phyloP scores from a whole-genome alignment of 2,113 vertebrate species.

The Anarrhichthys ocellatus region DNA sequence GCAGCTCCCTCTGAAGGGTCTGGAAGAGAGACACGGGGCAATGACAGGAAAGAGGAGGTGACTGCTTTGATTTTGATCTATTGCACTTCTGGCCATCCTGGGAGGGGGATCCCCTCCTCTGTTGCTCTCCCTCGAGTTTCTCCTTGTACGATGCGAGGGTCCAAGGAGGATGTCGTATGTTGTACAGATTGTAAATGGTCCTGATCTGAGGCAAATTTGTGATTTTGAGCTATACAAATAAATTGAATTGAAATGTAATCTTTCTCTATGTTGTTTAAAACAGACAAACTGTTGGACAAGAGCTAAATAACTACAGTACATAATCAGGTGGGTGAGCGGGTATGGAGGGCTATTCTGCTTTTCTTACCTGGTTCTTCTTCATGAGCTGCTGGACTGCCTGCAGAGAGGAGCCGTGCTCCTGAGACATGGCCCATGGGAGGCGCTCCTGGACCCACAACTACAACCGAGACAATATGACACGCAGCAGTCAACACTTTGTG shows the following conservation, averaged over 20 bases:
- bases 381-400: slow-evolving; percentile 93
- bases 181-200: not conserved
- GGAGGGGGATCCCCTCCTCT: not conserved
- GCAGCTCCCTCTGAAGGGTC: slow-evolving; percentile 92
- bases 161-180: not conserved
- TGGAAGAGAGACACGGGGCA: slow-evolving; percentile 49
- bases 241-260: not conserved
- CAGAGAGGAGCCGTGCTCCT: slow-evolving; percentile 88
- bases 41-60: not conserved
- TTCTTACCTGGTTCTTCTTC: slow-evolving; percentile 92
- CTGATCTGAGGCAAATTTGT: not conserved
- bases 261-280: not conserved
- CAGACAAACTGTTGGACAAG: not conserved
- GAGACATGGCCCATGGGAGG: slow-evolving; percentile 87
- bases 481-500: not conserved
- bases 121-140: not conserved
- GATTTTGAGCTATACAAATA: not conserved
- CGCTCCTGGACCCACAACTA: slow-evolving; percentile 93
- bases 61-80: not conserved
- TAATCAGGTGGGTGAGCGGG: not conserved
- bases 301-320: not conserved
- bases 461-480: slow-evolving; percentile 4
- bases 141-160: not conserved
- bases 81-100: too few species aligned
- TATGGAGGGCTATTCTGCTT: not conserved